Evolutionary conservation across 2,888 invertebrate species (phyloP).

Genomic region (Nycteola revayana): DNA sequence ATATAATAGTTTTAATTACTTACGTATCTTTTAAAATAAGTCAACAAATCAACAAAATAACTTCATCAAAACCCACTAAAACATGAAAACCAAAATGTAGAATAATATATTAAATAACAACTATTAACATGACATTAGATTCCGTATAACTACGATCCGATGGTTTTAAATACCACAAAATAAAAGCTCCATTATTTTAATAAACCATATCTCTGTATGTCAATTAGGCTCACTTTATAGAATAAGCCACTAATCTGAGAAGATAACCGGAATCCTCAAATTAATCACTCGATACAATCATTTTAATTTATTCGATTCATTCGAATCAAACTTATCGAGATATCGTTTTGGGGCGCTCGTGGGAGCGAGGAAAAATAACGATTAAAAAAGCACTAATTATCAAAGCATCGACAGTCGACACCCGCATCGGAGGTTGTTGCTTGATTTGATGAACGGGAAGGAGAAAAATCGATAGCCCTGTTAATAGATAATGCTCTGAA

Average conservation of each 20-base stretch:
- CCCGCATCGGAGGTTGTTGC: no score
- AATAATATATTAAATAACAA: conserved; percentile 18
- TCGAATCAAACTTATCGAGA: conserved; percentile 54
- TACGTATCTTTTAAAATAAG: no score
- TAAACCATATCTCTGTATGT: conserved; percentile 71
- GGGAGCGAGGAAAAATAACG: conserved; percentile 30
- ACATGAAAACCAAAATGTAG: conserved; percentile 3
- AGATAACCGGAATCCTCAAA: conserved; percentile 66
- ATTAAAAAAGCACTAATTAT: conserved; percentile 25
- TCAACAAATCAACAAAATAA: no score
- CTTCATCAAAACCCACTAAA: no score
- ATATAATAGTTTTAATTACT: no score
- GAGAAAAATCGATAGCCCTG: no score
- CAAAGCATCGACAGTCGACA: conserved; percentile 16
- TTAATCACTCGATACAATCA: conserved; percentile 69
- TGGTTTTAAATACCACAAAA: conserved; percentile 36
- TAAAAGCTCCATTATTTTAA: conserved; percentile 71
- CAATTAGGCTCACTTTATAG: conserved; percentile 70
- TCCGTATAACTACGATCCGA: conserved; percentile 14
- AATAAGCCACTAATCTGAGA: conserved; percentile 63
- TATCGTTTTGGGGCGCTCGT: conserved; percentile 40
- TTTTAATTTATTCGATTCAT: conserved; percentile 69
- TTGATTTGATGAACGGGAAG: no score
- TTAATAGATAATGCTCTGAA: no score
- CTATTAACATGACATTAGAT: conserved; percentile 18